These are phyloP conservation scores for Cherax quadricarinatus DNA, from an alignment of 1,140 invertebrate genomes.

Conservation along the genomic window DNA sequence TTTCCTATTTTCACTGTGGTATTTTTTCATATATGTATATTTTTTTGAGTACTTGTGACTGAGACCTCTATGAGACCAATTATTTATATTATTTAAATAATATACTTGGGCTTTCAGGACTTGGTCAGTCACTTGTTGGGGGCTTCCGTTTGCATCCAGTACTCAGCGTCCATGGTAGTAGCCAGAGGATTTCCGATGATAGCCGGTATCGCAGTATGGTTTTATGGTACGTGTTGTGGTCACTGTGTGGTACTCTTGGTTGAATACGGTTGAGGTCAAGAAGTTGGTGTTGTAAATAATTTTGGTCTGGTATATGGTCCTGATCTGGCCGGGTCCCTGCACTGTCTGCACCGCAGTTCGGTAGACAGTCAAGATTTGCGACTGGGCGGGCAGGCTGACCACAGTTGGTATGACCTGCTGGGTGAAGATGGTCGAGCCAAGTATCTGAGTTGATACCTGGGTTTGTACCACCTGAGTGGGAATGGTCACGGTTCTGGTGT, in stretches of 20 bases:
- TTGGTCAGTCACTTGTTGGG: not conserved
- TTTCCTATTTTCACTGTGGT: too few species aligned
- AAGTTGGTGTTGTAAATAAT: slow-evolving; percentile 47
- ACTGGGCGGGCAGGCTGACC: slow-evolving; percentile 35
- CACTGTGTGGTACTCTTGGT: slow-evolving; percentile 15
- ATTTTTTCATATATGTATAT: not conserved
- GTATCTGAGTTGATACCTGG: slow-evolving; percentile 48
- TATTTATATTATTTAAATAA: not conserved
- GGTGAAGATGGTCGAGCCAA: slow-evolving; percentile 48
- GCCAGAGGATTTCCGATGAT: slow-evolving; percentile 6
- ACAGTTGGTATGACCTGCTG: slow-evolving; percentile 37
- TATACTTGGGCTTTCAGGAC: not conserved
- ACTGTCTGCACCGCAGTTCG: slow-evolving; percentile 44
- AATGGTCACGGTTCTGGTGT: slow-evolving; percentile 46
- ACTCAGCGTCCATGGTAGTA: slow-evolving; percentile 26
- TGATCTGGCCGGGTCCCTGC: slow-evolving; percentile 26
- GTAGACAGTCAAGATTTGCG: slow-evolving; percentile 31
- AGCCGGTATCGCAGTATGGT: slow-evolving; percentile 42
- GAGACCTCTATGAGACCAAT: not conserved
- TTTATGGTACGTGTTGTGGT: slow-evolving; percentile 26
- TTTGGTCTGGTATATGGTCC: slow-evolving; percentile 27
- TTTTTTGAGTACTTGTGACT: not conserved
- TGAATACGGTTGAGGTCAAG: slow-evolving; percentile 43
- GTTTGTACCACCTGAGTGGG: slow-evolving; percentile 45
- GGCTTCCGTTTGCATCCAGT: not conserved